Conservation (phyloP, 2,113 vertebrate species). For the Bucco capensis region DNA sequence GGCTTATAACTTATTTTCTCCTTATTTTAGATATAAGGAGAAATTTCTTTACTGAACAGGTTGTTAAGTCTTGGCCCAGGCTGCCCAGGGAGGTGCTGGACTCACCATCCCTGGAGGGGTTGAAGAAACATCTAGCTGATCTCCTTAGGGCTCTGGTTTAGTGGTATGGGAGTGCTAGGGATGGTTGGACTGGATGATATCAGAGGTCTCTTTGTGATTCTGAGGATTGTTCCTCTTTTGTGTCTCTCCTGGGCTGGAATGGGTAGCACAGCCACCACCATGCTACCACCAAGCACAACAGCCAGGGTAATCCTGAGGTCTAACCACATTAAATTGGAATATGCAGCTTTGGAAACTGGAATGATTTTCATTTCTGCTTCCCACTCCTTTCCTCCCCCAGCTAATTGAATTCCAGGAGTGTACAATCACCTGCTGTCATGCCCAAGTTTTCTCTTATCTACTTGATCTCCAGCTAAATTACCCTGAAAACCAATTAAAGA, state of each 20-base stretch:
- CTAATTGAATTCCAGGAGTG: background rate
- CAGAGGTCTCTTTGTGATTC: too few relatives aligned
- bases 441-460: background rate
- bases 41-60: too few relatives aligned
- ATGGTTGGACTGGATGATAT: too few relatives aligned
- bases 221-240: background rate
- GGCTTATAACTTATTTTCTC: too few relatives aligned
- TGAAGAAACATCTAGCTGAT: too few relatives aligned
- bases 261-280: background rate
- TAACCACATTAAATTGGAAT: background rate
- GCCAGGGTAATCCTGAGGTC: background rate
- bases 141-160: too few relatives aligned
- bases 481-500: background rate
- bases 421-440: background rate
- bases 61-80: too few relatives aligned
- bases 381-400: background rate
- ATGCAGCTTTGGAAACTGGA: background rate
- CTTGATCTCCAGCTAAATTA: constrained; percentile 2
- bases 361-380: background rate
- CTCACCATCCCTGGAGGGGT: too few relatives aligned
- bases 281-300: background rate
- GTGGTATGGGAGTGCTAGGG: too few relatives aligned
- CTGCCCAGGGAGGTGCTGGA: too few relatives aligned
- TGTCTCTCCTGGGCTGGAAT: background rate
- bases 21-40: too few relatives aligned